A percentile compares a stretch with the other conserved stretches of the same genome.
Evolutionary conservation across 2,113 vertebrate species (phyloP).

Genomic region (Fulica atra): DNA sequence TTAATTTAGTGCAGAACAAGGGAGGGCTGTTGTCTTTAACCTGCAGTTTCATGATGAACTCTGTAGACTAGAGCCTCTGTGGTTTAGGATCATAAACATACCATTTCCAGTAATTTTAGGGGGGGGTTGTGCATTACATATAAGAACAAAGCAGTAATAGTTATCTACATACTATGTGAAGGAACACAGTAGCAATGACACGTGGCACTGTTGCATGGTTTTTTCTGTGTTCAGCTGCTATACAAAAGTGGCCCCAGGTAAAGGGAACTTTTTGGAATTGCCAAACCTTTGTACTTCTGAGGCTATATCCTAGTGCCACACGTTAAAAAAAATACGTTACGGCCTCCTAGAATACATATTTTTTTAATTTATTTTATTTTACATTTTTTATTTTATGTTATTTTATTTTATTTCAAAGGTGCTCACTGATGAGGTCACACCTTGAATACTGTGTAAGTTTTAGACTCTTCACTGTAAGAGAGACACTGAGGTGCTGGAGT

Average conservation of each 20-base stretch:
- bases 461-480: too few relatives aligned
- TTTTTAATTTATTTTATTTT: not conserved
- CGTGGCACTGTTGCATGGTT: not conserved
- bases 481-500: too few relatives aligned
- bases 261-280: not conserved
- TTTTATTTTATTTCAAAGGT: not conserved
- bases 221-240: not conserved
- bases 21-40: not conserved
- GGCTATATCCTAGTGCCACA: not conserved
- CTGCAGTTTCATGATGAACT: not conserved
- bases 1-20: not conserved
- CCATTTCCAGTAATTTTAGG: not conserved
- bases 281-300: not conserved
- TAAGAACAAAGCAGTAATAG: not conserved
- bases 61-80: not conserved
- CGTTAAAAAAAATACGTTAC: not conserved
- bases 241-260: not conserved
- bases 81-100: not conserved
- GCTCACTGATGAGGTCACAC: not conserved
- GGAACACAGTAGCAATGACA: not conserved
- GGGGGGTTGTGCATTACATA: too few relatives aligned
- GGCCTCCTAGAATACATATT: not conserved
- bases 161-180: not conserved
- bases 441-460: too few relatives aligned
- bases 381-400: not conserved